Base-by-base conservation (phyloP, 2,797 vertebrate genomes). In the Falco concolor region DNA sequence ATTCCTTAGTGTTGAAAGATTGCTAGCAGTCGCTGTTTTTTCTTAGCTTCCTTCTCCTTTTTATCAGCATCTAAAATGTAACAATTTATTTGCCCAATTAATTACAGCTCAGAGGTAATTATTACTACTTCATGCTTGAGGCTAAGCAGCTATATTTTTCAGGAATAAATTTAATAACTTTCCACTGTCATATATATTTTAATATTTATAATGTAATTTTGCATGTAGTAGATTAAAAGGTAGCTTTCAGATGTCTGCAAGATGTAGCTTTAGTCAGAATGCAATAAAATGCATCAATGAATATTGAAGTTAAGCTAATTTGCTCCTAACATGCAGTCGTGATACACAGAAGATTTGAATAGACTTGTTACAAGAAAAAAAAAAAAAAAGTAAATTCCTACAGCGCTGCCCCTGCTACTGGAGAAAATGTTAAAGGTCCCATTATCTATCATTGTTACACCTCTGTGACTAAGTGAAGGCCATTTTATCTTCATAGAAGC, bases 151-250 rank as follows among this genome's bases (percentile, higher is more conserved):
- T 69, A 38, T 30, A 32, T 85, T 59, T 57, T 73, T 97, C 60
- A 32, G 61, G 88, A 95, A 72, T 84, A 72, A 79, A 49, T 70
- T 73, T 56, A 56, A 38, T 90, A 77, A 78, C 30, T 93, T 94
- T 78, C 24, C 53, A 38, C 34, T 86, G 24, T 54, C 56, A n/a
- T 79, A 80, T 84, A 32, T 81, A 45, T 94, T 77, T 89, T 79
- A 92, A 83, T 89, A 91, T 91, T 90, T 91, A 89, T 79, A 78
- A 36, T 64, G 36, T 72, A 69, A 53, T 89, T 86, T 94, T 91
- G 25, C 16, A 36, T 49, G 63, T 47, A 50, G 10, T 80, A 59
- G n/a, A 54, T 94, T 90, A 95, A 93, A 76, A 50, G 49, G 4
- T 80, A 86, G 19, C 57, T 93, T 93, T 75, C 34, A 64, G 49